phyloP scores from a whole-genome alignment of 2,797 vertebrate species.

The Aphelocoma californica region DNA sequence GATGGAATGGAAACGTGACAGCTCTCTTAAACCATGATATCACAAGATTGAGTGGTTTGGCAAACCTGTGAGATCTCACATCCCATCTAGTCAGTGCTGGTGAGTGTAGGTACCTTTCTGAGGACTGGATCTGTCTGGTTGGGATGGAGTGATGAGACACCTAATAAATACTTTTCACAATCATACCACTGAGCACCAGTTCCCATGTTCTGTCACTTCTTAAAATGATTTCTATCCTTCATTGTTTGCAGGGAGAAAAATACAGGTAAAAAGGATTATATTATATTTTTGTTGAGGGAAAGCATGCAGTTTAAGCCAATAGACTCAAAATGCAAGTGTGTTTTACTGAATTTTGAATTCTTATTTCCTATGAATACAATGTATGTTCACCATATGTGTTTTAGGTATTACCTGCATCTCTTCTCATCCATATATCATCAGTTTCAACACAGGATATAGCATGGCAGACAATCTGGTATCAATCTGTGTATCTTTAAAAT shows the following conservation, averaged over 20 bases:
- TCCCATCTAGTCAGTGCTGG: not conserved
- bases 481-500: slow-evolving; percentile 68
- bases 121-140: not conserved
- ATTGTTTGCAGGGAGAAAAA: not conserved
- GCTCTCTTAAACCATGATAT: not conserved
- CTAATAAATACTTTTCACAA: not conserved
- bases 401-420: slow-evolving; percentile 54
- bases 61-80: not conserved
- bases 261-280: not conserved
- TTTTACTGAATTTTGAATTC: slow-evolving; percentile 2
- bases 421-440: slow-evolving; percentile 39
- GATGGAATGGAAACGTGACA: not conserved
- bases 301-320: not conserved
- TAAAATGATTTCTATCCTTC: not conserved
- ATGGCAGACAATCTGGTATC: slow-evolving; percentile 62
- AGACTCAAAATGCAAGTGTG: not conserved
- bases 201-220: not conserved
- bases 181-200: not conserved
- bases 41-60: accelerated
- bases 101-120: not conserved
- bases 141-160: not conserved
- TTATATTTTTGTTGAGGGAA: not conserved
- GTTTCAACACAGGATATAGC: slow-evolving; percentile 56
- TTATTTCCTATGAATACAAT: slow-evolving; percentile 32
- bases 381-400: slow-evolving; percentile 59